Percentiles rank a stretch among this genome's conserved stretches.
phyloP scores from a whole-genome alignment of 2,797 vertebrate genomes.

The Gila robusta region DNA sequence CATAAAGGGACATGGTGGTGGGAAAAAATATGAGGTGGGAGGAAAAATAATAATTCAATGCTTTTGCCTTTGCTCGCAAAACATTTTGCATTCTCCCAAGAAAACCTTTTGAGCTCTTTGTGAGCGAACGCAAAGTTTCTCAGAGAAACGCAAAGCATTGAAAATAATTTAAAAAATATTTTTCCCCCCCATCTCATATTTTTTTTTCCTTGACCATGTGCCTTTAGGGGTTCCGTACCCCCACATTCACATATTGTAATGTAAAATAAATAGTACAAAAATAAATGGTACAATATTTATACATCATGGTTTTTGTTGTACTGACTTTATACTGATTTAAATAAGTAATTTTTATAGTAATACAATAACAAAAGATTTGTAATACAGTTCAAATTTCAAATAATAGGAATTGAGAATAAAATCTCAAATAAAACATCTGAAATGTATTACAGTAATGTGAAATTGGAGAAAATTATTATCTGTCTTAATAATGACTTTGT shows the following conservation, averaged over 20 bases:
- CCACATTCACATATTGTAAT: too few relatives aligned
- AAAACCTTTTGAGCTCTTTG: too few relatives aligned
- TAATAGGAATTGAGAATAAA: neutral
- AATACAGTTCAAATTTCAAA: neutral
- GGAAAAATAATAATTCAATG: too few relatives aligned
- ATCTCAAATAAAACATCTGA: neutral
- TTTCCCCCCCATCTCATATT: too few relatives aligned
- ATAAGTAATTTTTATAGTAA: neutral
- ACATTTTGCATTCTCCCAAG: too few relatives aligned
- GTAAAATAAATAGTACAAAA: neutral
- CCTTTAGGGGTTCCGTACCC: neutral
- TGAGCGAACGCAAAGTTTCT: too few relatives aligned
- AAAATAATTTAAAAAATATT: too few relatives aligned
- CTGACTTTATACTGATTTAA: neutral
- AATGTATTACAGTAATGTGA: neutral
- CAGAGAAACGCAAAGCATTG: too few relatives aligned
- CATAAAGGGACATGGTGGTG: too few relatives aligned
- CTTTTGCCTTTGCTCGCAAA: too few relatives aligned
- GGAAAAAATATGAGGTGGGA: too few relatives aligned
- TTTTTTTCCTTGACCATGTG: too few relatives aligned
- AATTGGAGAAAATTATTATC: neutral
- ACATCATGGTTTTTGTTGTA: neutral
- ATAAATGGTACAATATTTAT: neutral
- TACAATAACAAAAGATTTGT: neutral
- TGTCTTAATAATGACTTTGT: neutral